A percentile compares a stretch with the other conserved stretches of the same genome.
These are phyloP conservation scores for Lepidurus arcticus DNA, from an alignment of 1,140 invertebrate species.

Conservation along the genomic window DNA sequence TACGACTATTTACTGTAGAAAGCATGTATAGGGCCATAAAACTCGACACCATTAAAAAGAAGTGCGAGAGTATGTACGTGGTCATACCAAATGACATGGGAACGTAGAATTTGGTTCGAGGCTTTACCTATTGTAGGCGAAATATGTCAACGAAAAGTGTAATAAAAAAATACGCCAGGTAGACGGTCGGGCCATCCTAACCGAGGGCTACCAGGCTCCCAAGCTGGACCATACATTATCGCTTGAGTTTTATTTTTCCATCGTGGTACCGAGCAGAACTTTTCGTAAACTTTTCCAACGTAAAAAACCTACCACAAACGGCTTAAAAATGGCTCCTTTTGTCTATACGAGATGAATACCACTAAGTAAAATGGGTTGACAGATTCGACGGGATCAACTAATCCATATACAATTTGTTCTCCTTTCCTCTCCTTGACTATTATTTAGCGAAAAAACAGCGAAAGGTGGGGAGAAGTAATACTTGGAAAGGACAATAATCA, in stretches of 20 bases:
- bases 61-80: too few relatives aligned
- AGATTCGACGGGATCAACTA: conserved; percentile 60
- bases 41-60: too few relatives aligned
- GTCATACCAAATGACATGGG: background rate
- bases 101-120: background rate
- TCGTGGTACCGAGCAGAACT: conserved; percentile 51
- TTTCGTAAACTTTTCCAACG: conserved; percentile 56
- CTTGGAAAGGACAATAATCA: too few relatives aligned
- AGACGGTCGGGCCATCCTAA: conserved; percentile 51
- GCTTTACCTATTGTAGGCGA: background rate
- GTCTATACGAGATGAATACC: conserved; percentile 49
- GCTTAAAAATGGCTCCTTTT: background rate
- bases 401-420: conserved; percentile 68
- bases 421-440: conserved; percentile 57
- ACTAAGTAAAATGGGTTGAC: conserved; percentile 75
- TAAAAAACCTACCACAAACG: conserved; percentile 61
- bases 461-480: too few relatives aligned
- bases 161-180: conserved; percentile 12
- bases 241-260: conserved; percentile 61
- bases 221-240: conserved; percentile 78
- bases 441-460: too few relatives aligned
- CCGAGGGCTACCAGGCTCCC: conserved; percentile 72
- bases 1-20: background rate
- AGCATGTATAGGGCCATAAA: background rate
- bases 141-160: background rate